A percentile compares a stretch with the other conserved stretches of the same genome.
phyloP scores from a whole-genome alignment of 2,113 vertebrate genomes.

The Raja brachyura region DNA sequence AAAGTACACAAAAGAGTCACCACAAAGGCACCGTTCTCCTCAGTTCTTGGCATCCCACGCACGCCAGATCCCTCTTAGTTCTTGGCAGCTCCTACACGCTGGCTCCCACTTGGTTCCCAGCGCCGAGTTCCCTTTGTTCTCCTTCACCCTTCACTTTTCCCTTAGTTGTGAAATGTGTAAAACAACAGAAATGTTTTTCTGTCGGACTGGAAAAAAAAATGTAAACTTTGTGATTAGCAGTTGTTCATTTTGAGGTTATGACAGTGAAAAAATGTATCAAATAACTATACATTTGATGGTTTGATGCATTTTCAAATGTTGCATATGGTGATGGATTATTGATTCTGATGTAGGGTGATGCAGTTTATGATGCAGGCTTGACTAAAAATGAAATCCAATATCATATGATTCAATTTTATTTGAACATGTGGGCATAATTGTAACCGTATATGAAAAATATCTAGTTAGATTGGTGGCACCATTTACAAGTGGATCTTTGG shows the following conservation, averaged over 20 bases:
- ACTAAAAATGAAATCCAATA: neutral
- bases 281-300: no score
- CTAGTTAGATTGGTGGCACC: no score
- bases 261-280: neutral
- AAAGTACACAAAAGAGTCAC: no score
- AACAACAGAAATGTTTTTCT: neutral
- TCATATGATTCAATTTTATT: neutral
- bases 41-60: no score
- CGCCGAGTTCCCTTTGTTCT: no score
- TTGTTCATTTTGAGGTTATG: neutral
- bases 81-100: no score
- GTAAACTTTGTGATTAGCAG: neutral
- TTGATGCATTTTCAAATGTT: no score
- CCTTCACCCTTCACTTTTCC: no score
- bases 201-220: neutral
- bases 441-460: neutral
- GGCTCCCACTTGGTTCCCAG: no score
- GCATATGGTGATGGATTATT: no score
- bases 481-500: neutral
- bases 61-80: no score
- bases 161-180: neutral
- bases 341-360: neutral
- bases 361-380: neutral
- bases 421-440: neutral
- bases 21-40: no score